Base-by-base conservation (phyloP, 1,140 invertebrate genomes). In the Drosophila ironensis region DNA sequence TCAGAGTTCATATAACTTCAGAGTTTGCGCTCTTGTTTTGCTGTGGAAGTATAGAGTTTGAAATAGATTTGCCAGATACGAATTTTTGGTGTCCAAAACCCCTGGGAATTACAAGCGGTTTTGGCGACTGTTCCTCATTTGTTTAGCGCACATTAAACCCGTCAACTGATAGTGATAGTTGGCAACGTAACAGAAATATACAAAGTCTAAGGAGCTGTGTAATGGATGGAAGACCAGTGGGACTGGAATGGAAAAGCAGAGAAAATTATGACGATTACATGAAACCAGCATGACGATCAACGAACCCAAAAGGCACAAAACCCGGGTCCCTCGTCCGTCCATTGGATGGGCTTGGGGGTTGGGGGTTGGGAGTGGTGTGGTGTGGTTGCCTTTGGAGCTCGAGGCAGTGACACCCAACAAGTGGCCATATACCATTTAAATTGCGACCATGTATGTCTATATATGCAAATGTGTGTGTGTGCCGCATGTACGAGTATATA, bases 201-300 rank as follows among this genome's bases (percentile, higher is more conserved):
- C 19, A 24, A 25, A 41, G 8, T 8, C 12, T 9, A 16, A 30
- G 38, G 27, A 20, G 20, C 25, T n/a, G 37, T 14, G 19, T 16
- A 38, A 25, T 28, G 25, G 6, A 30, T 19, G 4, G 24, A 38
- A 27, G 11, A 11, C 27, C 17, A 9, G 7, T 9, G 48, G 9
- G 22, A 24, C 7, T 4, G 19, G 12, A 25, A 53, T 38, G 37
- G 51, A 59, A 42, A 30, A 24, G 37, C 30, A 11, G 37, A 20
- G 20, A 67, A 37, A 56, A 86, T 51, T 74, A 68, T 80, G 54
- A 64, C 50, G 52, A 82, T 84, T 59, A 60, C 61, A 81, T 64
- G 75, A 86, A 86, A 72, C 80, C 75, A 76, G 80, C 80, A 86
- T 86, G 81, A 86, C 80, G 80, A 86, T 60, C 75, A 76, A 69